Base-by-base conservation (phyloP, 2,113 vertebrate genomes). In the Scatophagus argus region DNA sequence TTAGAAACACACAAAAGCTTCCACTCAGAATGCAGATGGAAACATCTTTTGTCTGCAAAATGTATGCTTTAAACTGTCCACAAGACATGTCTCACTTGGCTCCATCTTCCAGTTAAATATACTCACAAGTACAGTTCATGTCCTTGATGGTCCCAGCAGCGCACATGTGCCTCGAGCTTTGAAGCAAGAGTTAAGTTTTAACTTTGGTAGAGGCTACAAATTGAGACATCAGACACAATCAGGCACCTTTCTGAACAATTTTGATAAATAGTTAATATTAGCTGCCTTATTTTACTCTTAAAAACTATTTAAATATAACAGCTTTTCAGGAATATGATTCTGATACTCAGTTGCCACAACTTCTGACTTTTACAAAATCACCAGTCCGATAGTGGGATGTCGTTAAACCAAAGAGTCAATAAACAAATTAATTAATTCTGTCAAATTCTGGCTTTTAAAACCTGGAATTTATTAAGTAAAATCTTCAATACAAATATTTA, bases 201-300 rank as follows among this genome's bases (percentile, higher is more conserved):
- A n/a, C n/a, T n/a, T 43, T 29, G 3, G 36, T 31, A 74, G 17
- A 56, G 19, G 25, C 70, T 81, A 81, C 70, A 76, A 82, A 86
- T 66, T 12, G 5, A 71, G 29, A 67, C 79, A 77, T 80, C 54
- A 77, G 74, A 83, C 52, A 56, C 44, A 79, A 58, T 67, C 59
- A 46, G 46, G 21, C 58, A 51, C 56, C 47, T 52, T 82, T 72
- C 39, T 59, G 14, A 54, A 63, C 29, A 54, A 46, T 65, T 44
- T 70, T 43, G 55, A 72, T 59, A 29, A 87, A 88, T 31, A 43
- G 13, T 12, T 25, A 70, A 43, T 46, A 32, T 52, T 73, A 60
- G 65, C 59, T 66, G 61, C 52, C 16, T 52, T 43, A 31, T 61
- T 55, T 72, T 11, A 29, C 12, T 41, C 25, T 25, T 36, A 69